Percentiles rank a stretch among this genome's conserved stretches.
These are phyloP conservation scores for Loris lydekkerianus DNA, from an alignment of 2,797 vertebrate genomes.

Conservation along the genomic window DNA sequence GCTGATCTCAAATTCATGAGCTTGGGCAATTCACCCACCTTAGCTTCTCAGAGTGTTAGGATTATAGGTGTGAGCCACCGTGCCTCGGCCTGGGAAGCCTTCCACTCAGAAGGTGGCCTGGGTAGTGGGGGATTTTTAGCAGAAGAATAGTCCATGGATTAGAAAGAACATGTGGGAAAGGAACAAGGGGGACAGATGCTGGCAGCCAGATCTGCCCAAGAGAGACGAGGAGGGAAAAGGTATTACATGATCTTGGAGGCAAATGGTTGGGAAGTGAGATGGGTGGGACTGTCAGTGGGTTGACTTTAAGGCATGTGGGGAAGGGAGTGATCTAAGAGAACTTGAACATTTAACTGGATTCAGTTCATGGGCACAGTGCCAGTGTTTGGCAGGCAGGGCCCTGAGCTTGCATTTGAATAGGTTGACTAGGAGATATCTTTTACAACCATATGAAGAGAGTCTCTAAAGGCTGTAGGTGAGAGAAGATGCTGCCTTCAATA, in stretches of 20 bases:
- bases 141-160: not conserved
- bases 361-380: not conserved
- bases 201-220: not conserved
- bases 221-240: not conserved
- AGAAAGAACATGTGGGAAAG: too few species aligned
- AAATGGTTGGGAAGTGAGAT: not conserved
- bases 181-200: not conserved
- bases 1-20: too few species aligned
- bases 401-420: not conserved
- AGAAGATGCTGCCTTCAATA: not conserved
- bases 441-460: too few species aligned
- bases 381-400: not conserved
- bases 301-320: not conserved
- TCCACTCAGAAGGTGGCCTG: not conserved
- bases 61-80: too few species aligned
- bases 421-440: not conserved
- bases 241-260: not conserved
- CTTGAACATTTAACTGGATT: not conserved
- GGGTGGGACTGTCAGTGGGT: too few species aligned
- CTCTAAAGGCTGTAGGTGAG: not conserved
- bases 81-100: too few species aligned
- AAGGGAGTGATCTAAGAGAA: not conserved
- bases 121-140: not conserved
- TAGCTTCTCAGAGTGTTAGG: too few species aligned
- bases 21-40: too few species aligned